phyloP scores from a whole-genome alignment of 2,113 vertebrate genomes.

The Ceratotherium simum region DNA sequence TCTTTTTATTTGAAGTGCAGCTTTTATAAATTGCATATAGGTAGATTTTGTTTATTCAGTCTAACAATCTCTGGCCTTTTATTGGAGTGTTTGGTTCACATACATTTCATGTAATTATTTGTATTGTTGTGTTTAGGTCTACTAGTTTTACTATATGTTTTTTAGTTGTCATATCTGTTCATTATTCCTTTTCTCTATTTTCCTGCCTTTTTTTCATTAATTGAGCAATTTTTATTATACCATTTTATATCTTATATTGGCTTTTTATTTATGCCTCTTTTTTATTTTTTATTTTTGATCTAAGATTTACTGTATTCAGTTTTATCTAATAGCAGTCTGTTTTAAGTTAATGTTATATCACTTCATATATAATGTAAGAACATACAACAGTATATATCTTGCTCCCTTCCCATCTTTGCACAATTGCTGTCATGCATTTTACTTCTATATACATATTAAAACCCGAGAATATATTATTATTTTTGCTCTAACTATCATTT shows the following conservation, averaged over 20 bases:
- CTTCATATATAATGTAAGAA: neutral
- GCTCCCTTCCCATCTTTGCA: neutral
- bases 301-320: neutral
- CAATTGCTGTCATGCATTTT: neutral
- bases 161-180: neutral
- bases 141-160: neutral
- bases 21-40: neutral
- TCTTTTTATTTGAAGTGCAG: neutral
- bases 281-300: constrained; percentile 3
- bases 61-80: neutral
- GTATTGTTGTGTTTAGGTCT: neutral
- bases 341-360: neutral
- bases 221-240: neutral
- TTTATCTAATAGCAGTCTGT: neutral
- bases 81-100: neutral
- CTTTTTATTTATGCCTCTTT: neutral
- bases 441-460: neutral
- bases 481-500: neutral
- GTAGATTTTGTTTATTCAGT: neutral
- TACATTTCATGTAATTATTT: neutral
- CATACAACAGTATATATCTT: neutral
- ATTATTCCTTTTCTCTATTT: neutral
- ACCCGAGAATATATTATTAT: neutral
- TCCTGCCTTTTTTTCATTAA: neutral
- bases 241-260: neutral